Base-by-base conservation (phyloP, 1,140 invertebrate species). In the Hypothenemus hampei region DNA sequence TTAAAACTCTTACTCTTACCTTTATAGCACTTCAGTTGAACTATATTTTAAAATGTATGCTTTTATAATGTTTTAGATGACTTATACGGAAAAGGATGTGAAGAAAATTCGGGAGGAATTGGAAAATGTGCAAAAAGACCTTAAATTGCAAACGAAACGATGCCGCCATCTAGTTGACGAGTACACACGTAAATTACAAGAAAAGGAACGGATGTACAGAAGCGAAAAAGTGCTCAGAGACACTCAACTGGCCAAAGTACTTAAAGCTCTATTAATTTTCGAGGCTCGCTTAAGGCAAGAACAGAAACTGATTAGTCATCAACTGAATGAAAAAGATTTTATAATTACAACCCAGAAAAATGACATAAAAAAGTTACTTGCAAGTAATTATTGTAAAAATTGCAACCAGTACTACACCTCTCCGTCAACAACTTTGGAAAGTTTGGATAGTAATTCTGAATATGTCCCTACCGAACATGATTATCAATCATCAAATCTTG, bases 261-360 rank as follows among this genome's bases (percentile, higher is more conserved):
- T 87, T 3, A 75, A 84, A 10, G 83, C 84, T 1, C 67, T 89
- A 19, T 73, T 87, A 8, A 75, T 83, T 15, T 76, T 87, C 11
- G 85, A 89, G 65, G 81, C 83, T 0, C 73, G 82, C n/a, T 69
- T 87, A 2, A 78, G 80, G n/a, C 78, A 83, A 63, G 86, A 89
- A 67, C 84, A 87, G 63, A 83, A 83, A 62, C 80, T 78, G 58
- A 86, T 89, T 31, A 77, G 78, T 24, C 78, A 80, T 31, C 76
- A 83, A 43, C 73, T 89, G 2, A 75, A 77, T 29, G 82, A 84
- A 61, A 85, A 85, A 64, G 85, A 87, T 64, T 79, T 77, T 62
- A 77, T 85, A 15, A 86, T 88, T 21, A 77, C 78, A 54, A 75
- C 78, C 45, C 86, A 87, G 65, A 79, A 81, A 62, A 73, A 80